phyloP scores from a whole-genome alignment of 2,113 vertebrate genomes.

The Pseudonaja textilis region DNA sequence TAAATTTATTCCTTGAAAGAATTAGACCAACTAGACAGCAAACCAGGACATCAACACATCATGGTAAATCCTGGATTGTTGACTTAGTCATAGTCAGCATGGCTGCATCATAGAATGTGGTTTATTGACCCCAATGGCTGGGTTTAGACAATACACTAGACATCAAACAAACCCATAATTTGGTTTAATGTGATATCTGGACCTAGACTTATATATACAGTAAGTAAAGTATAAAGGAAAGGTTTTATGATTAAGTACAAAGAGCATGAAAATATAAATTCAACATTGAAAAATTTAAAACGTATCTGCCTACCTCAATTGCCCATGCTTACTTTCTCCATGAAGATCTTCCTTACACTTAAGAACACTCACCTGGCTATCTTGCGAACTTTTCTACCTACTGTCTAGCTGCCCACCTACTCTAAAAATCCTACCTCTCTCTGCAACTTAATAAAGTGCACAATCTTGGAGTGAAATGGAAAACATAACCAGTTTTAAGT shows the following conservation, averaged over 20 bases:
- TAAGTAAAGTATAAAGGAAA: background rate
- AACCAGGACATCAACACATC: background rate
- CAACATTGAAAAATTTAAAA: background rate
- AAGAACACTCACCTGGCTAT: background rate
- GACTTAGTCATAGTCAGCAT: background rate
- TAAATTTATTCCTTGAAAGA: background rate
- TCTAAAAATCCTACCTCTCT: background rate
- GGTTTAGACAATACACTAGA: background rate
- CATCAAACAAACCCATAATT: background rate
- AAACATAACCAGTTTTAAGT: background rate
- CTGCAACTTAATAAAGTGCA: background rate
- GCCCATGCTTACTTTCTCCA: background rate
- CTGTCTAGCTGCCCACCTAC: background rate
- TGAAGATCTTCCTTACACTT: background rate
- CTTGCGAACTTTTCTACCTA: too few species aligned
- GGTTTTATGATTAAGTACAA: background rate
- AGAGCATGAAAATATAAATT: background rate
- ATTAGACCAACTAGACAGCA: too few species aligned
- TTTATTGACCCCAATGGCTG: background rate
- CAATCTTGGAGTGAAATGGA: background rate
- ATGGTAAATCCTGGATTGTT: background rate
- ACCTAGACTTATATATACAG: background rate
- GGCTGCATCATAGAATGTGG: background rate
- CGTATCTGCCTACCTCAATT: too few species aligned
- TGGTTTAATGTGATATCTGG: background rate